These are phyloP conservation scores for Nixonia krombeini DNA, from an alignment of 1,140 invertebrate genomes.

Conservation along the genomic window DNA sequence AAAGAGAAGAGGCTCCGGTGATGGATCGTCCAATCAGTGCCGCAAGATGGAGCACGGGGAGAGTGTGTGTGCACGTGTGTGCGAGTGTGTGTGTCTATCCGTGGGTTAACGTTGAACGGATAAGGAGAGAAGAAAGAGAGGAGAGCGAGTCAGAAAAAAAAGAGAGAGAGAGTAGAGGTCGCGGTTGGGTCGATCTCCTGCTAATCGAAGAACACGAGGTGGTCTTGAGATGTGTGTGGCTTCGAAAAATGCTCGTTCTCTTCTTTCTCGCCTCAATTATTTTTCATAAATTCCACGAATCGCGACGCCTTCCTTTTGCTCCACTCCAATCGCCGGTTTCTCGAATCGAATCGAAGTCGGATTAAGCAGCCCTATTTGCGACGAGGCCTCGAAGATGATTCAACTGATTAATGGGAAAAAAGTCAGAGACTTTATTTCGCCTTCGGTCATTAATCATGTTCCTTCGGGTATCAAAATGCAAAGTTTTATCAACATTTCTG, in stretches of 20 bases:
- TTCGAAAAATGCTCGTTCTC: slow-evolving; percentile 42
- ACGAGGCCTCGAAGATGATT: slow-evolving; percentile 21
- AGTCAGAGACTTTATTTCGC: too few species aligned
- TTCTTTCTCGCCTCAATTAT: slow-evolving; percentile 40
- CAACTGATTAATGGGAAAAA: too few species aligned
- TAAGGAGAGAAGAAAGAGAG: slow-evolving; percentile 42
- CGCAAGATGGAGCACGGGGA: slow-evolving; percentile 69
- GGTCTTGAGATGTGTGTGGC: slow-evolving; percentile 49
- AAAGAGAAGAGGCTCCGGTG: slow-evolving; percentile 60
- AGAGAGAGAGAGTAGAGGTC: slow-evolving; percentile 59
- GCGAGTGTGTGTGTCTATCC: slow-evolving; percentile 56
- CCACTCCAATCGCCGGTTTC: slow-evolving; percentile 20
- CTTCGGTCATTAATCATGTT: not conserved
- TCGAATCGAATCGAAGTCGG: not conserved
- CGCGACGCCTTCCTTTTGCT: slow-evolving; percentile 38
- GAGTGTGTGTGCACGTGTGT: slow-evolving; percentile 53
- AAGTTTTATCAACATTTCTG: too few species aligned
- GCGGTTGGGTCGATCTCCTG: slow-evolving; percentile 70
- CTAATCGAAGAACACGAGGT: slow-evolving; percentile 71
- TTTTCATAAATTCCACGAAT: slow-evolving; percentile 51
- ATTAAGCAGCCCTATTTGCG: not conserved
- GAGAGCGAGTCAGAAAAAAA: slow-evolving; percentile 43
- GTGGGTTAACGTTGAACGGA: slow-evolving; percentile 54
- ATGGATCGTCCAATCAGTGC: slow-evolving; percentile 75
- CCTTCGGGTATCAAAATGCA: too few species aligned